Evolutionary conservation across 2,797 vertebrate species (phyloP), one percentile per base, ranked within the genome.

Genomic region (Adrianichthys oophorus): DNA sequence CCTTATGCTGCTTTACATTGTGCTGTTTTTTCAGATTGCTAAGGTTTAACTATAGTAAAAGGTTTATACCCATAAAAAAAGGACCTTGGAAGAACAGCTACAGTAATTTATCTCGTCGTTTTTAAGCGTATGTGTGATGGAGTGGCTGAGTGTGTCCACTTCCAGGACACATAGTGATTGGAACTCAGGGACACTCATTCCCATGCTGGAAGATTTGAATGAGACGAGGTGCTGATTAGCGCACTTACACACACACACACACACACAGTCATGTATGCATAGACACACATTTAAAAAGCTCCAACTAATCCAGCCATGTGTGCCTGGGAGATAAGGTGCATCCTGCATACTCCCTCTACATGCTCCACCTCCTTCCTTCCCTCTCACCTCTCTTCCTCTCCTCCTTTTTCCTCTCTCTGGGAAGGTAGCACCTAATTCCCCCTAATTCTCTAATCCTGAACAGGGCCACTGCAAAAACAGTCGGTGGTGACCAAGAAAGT

Each of bases 301-400:
- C 71, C 46, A 74, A 75, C 84, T 88, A 89, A 91, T 90, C 89
- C 84, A 83, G 73, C 85, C 83, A 78, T 84, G 84, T 91, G 90
- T 84, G 83, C 79, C 72, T 81, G 68, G 49, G 82, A 88, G 89
- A 90, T 91, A 91, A 90, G 87, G 85, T 84, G 82, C 84, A 84
- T 85, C 80, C 80, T 84, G 77, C 76, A 72, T 75, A 76, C 76
- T 81, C 65, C 79, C 69, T 78, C 81, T 76, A 68, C 75, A 82
- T 79, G 67, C 68, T 65, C 76, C 62, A 70, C 71, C 77, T 57
- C 62, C 56, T 54, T 46, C 53, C 42, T 53, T 70, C 61, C 51
- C 59, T 73, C 59, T 70, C 61, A 60, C 60, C 71, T 64, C 54
- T 50, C 68, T 53, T 63, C 37, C 51, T 63, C 63, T 55, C 55